These are phyloP conservation scores for Python bivittatus DNA, from an alignment of 2,113 vertebrate species.

Conservation along the genomic window DNA sequence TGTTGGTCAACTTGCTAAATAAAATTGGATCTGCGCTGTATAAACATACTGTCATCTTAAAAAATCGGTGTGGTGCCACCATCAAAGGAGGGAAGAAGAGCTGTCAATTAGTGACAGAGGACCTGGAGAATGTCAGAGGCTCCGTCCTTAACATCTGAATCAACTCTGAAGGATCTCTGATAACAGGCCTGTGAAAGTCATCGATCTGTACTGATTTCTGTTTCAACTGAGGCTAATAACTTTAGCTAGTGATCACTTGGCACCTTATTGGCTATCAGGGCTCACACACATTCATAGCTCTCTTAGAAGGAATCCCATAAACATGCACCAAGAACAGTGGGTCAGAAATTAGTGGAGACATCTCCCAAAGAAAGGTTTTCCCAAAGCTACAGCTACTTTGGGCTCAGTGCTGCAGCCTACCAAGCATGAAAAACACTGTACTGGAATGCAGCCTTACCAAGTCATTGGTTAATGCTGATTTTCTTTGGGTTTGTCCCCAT, in stretches of 20 bases:
- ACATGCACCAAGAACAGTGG: neutral
- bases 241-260: neutral
- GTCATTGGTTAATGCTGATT: neutral
- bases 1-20: neutral
- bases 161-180: neutral
- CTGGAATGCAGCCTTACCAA: neutral
- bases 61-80: neutral
- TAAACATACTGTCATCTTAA: neutral
- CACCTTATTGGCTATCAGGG: no score
- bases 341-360: neutral
- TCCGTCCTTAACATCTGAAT: neutral
- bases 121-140: neutral
- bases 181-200: neutral
- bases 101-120: neutral
- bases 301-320: neutral
- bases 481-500: slow-evolving; percentile 9
- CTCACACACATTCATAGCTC: neutral
- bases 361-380: neutral
- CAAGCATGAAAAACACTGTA: neutral
- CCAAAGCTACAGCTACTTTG: neutral
- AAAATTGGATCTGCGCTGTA: no score
- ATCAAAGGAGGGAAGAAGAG: neutral
- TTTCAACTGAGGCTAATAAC: neutral
- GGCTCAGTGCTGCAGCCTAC: neutral
- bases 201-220: no score